These are phyloP conservation scores for Spea multiplicata DNA, from an alignment of 2,113 vertebrate genomes.

Conservation along the genomic window DNA sequence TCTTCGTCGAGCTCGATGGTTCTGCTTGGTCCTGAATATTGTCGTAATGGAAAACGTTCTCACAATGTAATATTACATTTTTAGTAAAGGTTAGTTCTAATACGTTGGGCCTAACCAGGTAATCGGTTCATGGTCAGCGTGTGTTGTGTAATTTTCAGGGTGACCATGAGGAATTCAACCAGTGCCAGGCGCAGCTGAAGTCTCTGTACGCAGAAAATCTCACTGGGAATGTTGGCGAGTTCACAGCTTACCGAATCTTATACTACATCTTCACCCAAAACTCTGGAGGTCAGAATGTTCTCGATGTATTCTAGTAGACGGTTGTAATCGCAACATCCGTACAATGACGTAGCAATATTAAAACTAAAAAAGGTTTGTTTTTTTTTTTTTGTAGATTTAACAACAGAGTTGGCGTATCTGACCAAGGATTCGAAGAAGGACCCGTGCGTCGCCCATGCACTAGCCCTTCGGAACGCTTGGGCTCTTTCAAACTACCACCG, in stretches of 20 bases:
- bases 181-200: slow-evolving; percentile 91
- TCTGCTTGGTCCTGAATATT: no score
- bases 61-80: no score
- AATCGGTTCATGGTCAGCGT: no score
- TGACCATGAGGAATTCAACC: slow-evolving; percentile 92
- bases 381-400: slow-evolving; percentile 69
- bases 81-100: no score
- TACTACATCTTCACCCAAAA: slow-evolving; percentile 93
- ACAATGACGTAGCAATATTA: neutral
- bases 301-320: neutral
- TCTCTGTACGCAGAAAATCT: slow-evolving; percentile 81
- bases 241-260: slow-evolving; percentile 84
- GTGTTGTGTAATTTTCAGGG: slow-evolving; percentile 62
- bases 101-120: no score
- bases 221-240: slow-evolving; percentile 84
- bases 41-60: no score
- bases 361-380: neutral
- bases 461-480: slow-evolving; percentile 82
- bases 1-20: no score
- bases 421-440: slow-evolving; percentile 78
- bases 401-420: slow-evolving; percentile 83
- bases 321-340: neutral
- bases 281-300: slow-evolving; percentile 72
- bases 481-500: slow-evolving; percentile 84
- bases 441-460: slow-evolving; percentile 77